Evolutionary conservation across 2,113 vertebrate genomes (phyloP), one percentile per base, ranked within the genome.

Genomic region (Daubentonia madagascariensis): DNA sequence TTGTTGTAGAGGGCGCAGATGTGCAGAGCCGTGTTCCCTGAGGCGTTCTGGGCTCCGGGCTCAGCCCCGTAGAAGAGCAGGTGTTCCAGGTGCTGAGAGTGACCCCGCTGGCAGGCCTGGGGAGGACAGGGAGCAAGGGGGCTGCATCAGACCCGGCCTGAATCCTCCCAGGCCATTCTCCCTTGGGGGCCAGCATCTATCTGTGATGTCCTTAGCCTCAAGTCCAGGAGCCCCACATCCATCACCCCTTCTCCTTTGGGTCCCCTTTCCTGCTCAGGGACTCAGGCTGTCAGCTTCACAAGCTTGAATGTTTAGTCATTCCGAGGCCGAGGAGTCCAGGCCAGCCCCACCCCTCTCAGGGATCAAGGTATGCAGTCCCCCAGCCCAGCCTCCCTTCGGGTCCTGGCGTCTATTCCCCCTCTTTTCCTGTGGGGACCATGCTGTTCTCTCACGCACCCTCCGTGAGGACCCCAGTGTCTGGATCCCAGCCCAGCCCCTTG

Each of bases 1-100:
- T 99, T 99, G 98, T 99, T 99, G 98, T 99, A 99, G 98, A 99
- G 99, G 97, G 99, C 99, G 96, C 99, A 99, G 96, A 99, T 99
- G 98, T 99, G 99, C 98, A 99, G 98, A 96, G 99, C 99, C 48
- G 99, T 99, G 99, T 99, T 99, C 98, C 99, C 99, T 8, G 99
- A 99, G 90, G 99, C 99, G 61, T 99, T 99, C 99, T 99, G 99
- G 96, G 99, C 99, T 76, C 99, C 99, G 1, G 99, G 99, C 97
- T 99, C 99, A 0, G 99, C 99, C 75, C 99, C 99, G 0, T 99
- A 99, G 98, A 99, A 99, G 35, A 99, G 99, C 96, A 99, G 99
- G 94, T 99, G 99, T 96, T 99, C 99, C 98, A 99, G 98, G 94
- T 99, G 99, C 97, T 99, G 99, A 0, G 99, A 99, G 97, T 99